phyloP scores from a whole-genome alignment of 2,797 vertebrate genomes.

The Anolis apletophallus region DNA sequence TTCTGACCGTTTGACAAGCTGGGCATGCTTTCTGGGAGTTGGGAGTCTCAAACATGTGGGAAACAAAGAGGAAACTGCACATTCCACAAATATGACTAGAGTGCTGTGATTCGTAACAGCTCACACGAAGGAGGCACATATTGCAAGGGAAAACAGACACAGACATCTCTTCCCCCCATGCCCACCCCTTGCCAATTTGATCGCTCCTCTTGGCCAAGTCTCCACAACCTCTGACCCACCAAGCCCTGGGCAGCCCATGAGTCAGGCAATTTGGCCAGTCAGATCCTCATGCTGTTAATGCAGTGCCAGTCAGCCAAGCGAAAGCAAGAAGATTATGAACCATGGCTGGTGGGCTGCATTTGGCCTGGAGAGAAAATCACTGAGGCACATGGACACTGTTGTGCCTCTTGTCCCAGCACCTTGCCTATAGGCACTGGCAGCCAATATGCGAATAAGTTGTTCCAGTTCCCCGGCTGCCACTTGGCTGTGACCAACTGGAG shows the following conservation, averaged over 20 bases:
- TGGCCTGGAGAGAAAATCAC: not conserved
- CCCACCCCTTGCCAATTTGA: not conserved
- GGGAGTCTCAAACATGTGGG: no score
- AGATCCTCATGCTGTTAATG: not conserved
- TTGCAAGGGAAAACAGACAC: not conserved
- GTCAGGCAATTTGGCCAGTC: not conserved
- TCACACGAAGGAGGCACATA: not conserved
- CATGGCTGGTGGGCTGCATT: not conserved
- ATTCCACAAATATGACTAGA: not conserved
- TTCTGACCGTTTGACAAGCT: no score
- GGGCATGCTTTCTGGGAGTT: no score
- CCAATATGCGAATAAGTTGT: not conserved
- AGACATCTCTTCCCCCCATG: no score
- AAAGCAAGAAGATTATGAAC: conserved; percentile 2
- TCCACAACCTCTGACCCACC: not conserved
- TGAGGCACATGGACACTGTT: not conserved
- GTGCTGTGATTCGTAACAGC: no score
- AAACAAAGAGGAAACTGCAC: not conserved
- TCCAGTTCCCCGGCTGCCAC: not conserved
- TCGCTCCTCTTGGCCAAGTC: not conserved
- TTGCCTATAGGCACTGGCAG: not conserved
- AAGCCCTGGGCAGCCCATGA: not conserved
- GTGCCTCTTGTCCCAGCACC: not conserved
- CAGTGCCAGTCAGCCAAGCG: not conserved
- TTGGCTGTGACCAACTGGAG: not conserved